Evolutionary conservation across 2,797 vertebrate genomes (phyloP), one percentile per base, ranked within the genome.

Genomic region (Oceanodroma leucorhoa): DNA sequence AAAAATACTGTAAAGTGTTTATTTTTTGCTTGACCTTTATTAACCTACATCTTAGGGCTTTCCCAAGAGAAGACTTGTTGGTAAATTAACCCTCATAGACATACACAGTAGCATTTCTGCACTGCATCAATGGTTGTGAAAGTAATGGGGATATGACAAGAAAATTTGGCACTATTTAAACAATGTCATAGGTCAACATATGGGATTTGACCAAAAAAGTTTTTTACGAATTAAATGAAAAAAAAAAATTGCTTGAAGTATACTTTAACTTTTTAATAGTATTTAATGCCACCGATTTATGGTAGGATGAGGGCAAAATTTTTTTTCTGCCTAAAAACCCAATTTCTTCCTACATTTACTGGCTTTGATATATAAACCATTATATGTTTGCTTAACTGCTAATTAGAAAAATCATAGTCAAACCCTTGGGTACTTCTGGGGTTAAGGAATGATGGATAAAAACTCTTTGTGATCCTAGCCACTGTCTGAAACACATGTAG

Each of bases 1-100:
- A 99, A 99, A 99, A 98, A 98, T 99, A 99, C 98, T 98, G 98
- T 99, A 99, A 99, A 99, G 98, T 99, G 99, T 99, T 99, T 99
- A 99, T 99, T 99, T 99, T 98, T 98, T 98, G 97, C 95, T 97
- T 98, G 99, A 99, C 99, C 99, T 99, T 99, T 99, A 99, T 99
- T 99, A 99, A 99, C 99, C 99, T 98, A 98, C 98, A 98, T 99
- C 98, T 98, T 98, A 98, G 97, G 98, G 94, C 97, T 98, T 98
- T 99, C 98, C 99, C 99, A 98, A 86, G 98, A 98, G 99, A 98
- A 98, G 97, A 97, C 96, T 97, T 95, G 97, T 96, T 97, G 98
- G 98, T 98, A 98, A 98, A 98, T 99, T 99, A 99, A 98, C 98
- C 98, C 98, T 98, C 91, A 80, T 97, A 98, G 98, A 98, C 96